These are phyloP conservation scores for Drosophila lini DNA, from an alignment of 1,140 invertebrate species.

Conservation along the genomic window DNA sequence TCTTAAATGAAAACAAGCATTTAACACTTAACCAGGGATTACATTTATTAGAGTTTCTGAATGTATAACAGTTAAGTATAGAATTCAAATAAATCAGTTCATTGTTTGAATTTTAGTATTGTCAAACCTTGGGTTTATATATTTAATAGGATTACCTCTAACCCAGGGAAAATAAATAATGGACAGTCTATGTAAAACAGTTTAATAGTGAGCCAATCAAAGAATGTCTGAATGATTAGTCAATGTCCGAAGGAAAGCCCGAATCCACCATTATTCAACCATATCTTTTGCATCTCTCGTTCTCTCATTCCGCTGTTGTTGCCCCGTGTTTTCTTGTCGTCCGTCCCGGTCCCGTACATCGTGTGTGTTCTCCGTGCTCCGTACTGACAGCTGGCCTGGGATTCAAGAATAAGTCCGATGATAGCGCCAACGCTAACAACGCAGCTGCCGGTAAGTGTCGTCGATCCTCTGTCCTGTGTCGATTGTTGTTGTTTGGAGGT, in stretches of 20 bases:
- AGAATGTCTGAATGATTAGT: background rate
- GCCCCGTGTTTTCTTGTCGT: conserved; percentile 44
- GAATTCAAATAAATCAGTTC: no score
- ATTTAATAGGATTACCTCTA: background rate
- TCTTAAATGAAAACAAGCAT: background rate
- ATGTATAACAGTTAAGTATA: background rate
- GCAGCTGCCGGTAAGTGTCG: conserved; percentile 59
- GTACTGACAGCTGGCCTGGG: conserved; percentile 61
- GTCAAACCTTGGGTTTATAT: no score
- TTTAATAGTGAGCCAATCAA: background rate
- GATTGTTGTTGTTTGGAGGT: conserved; percentile 32
- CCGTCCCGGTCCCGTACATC: conserved; percentile 14
- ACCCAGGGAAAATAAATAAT: background rate
- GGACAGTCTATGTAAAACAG: background rate
- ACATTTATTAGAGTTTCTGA: background rate
- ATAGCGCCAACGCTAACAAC: conserved; percentile 32
- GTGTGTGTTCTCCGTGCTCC: conserved; percentile 26
- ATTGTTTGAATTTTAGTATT: background rate
- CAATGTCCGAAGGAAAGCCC: no score
- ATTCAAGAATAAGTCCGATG: conserved; percentile 67
- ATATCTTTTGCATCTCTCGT: conserved; percentile 45
- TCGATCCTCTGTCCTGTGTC: conserved; percentile 16
- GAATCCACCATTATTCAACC: conserved; percentile 9
- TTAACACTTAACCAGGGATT: background rate
- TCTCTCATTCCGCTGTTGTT: conserved; percentile 22